Base-by-base conservation (phyloP, 1,140 invertebrate genomes). In the Pachypeltis micranthus region DNA sequence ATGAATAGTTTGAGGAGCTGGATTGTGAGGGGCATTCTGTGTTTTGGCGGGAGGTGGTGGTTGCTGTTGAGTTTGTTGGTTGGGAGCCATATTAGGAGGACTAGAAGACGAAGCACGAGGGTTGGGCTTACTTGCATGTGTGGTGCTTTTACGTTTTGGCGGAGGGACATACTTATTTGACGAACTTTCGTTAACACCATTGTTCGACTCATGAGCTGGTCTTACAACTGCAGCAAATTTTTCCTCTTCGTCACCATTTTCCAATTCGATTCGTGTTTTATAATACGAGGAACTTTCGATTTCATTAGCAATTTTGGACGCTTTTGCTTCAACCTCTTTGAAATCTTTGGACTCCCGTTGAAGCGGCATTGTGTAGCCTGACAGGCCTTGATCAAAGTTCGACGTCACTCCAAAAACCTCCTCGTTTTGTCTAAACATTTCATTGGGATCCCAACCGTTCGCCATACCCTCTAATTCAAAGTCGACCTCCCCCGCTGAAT, bases 341-440 rank as follows among this genome's bases (percentile, higher is more conserved):
- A 87, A 95, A 74, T 93, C 91, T 69, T 87, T 83, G 1, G 87
- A 86, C 71, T 96, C 90, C 70, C 84, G 84, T 71, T 92, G 86
- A 68, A 94, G 73, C 59, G 82, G 85, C 64, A 90, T 81, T n/a
- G 93, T 96, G 69, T 96, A 96, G 25, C 88, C 88, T 19, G 81
- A 78, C 63, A 96, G 76, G 54, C 84, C 87, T 66, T 91, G 85
- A 73, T 93, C 90, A 74, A 91, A 96, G 3, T 87, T 90, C 63
- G 90, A 88, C 68, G 85, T 84, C 10, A 96, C 89, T 62, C 91
- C 90, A 74, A 93, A 95, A 60, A 87, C 76, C 76, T 89, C 84
- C 74, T 93, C 91, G 77, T 96, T 96, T 72, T 87, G 91, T 58
- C 84, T 79, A 76, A 96, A 96, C 93, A 96, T 96, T 66, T 96